These are phyloP conservation scores for Erythrocercus mccallii DNA, from an alignment of 2,113 vertebrate genomes.

Conservation along the genomic window DNA sequence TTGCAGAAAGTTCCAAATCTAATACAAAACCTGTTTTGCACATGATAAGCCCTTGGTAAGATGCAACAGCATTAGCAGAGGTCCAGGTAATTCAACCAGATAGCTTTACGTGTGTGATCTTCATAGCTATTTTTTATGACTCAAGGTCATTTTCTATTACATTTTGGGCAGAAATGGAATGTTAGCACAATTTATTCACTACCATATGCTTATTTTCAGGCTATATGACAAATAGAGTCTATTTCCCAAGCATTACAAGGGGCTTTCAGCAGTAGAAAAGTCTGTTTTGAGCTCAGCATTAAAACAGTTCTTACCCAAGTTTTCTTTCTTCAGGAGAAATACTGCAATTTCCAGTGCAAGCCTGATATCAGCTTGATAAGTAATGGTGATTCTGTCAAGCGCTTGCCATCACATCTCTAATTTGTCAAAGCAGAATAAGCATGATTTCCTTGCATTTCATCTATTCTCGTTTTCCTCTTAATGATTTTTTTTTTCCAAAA, in stretches of 20 bases:
- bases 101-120: background rate
- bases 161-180: background rate
- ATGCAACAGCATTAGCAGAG: background rate
- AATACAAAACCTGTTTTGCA: background rate
- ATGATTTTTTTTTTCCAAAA: background rate
- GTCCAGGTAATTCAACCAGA: background rate
- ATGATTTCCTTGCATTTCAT: background rate
- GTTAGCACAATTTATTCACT: background rate
- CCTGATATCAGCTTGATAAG: background rate
- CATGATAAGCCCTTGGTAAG: background rate
- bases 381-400: background rate
- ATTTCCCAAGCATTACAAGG: background rate
- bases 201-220: background rate
- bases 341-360: background rate
- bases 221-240: background rate
- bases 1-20: background rate
- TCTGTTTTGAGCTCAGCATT: background rate
- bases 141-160: background rate
- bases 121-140: background rate
- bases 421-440: background rate
- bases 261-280: background rate
- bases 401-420: background rate
- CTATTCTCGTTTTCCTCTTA: background rate
- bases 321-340: background rate
- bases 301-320: background rate